Percentiles rank a stretch among this genome's conserved stretches.
Evolutionary conservation across 2,888 invertebrate species (phyloP).

Genomic region (Falcaria lacertinaria): DNA sequence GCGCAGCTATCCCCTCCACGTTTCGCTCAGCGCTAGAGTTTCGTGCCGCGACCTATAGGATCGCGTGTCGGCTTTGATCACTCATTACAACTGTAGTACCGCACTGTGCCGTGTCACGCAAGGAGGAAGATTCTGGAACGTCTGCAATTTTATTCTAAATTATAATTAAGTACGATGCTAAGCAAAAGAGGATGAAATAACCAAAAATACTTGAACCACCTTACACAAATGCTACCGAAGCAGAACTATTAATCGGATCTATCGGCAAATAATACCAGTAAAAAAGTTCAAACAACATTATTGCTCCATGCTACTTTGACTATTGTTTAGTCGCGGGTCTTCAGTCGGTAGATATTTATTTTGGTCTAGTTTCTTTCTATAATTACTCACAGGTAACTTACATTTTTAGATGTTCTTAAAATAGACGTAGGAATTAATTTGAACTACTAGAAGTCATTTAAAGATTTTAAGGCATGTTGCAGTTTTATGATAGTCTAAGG

Average conservation of each 20-base stretch:
- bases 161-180: too few species aligned
- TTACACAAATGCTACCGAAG: neutral
- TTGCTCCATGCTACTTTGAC: neutral
- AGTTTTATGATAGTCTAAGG: too few species aligned
- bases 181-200: neutral
- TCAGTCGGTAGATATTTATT: neutral
- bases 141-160: neutral
- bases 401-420: too few species aligned
- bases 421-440: too few species aligned
- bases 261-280: neutral
- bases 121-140: neutral
- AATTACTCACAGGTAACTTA: too few species aligned
- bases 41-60: too few species aligned
- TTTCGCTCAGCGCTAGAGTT: too few species aligned
- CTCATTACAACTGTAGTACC: neutral
- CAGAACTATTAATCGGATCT: neutral
- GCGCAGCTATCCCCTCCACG: too few species aligned
- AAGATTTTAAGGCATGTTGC: too few species aligned
- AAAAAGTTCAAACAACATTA: neutral
- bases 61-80: constrained; percentile 1
- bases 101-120: neutral
- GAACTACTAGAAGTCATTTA: too few species aligned
- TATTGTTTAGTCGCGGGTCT: neutral
- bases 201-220: neutral
- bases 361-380: too few species aligned